Percentiles rank a stretch among this genome's conserved stretches.
phyloP scores from a whole-genome alignment of 2,113 vertebrate species.

The Parus major region DNA sequence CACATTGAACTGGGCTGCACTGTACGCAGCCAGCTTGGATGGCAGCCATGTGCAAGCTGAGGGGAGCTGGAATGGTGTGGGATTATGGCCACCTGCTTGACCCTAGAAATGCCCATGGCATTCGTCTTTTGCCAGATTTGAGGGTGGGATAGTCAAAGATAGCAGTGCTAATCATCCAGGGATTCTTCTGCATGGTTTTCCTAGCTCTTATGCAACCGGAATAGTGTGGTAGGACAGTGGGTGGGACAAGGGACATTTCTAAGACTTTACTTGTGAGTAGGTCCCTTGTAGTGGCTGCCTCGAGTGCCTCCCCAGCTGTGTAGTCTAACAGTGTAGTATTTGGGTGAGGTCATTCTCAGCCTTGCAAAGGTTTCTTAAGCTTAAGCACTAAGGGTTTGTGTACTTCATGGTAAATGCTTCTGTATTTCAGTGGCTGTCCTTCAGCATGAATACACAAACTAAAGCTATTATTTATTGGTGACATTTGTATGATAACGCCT shows the following conservation, averaged over 20 bases:
- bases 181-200: neutral
- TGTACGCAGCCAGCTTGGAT: neutral
- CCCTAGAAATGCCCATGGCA: neutral
- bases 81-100: neutral
- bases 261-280: neutral
- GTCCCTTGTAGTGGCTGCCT: neutral
- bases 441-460: slow-evolving; percentile 1
- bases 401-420: neutral
- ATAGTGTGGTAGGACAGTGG: neutral
- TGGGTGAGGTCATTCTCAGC: neutral
- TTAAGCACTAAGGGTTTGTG: neutral
- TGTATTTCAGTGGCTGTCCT: neutral
- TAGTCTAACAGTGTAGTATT: neutral
- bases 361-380: neutral
- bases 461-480: slow-evolving; percentile 24
- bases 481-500: slow-evolving; percentile 40
- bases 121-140: neutral
- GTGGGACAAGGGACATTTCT: neutral
- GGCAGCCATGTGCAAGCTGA: neutral
- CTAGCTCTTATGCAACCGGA: neutral
- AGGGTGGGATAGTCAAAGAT: neutral
- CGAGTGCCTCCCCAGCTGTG: neutral
- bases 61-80: neutral
- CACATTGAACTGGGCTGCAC: neutral
- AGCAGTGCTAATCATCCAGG: neutral